Conservation (phyloP, 2,797 vertebrate genomes). For the Acanthis flammea region DNA sequence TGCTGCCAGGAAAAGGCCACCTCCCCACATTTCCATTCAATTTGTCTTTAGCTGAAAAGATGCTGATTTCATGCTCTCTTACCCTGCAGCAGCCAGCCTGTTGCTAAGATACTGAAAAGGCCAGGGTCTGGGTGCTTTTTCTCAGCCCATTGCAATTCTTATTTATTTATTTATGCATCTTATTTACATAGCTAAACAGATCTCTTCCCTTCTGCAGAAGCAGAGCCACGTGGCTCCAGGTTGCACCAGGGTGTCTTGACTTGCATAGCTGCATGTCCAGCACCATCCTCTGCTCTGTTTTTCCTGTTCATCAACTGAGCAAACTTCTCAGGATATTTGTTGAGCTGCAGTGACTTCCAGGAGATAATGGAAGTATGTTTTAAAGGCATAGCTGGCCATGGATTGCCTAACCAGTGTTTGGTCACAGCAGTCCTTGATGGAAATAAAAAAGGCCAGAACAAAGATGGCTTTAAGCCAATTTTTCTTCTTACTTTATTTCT, state of each 20-base stretch:
- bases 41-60: constrained; percentile 37
- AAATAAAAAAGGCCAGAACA: neutral
- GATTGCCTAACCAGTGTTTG: accelerated
- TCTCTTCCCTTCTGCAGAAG: neutral
- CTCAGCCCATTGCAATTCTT: neutral
- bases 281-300: neutral
- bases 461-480: neutral
- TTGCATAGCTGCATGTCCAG: neutral
- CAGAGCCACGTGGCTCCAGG: neutral
- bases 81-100: constrained; percentile 14
- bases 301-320: neutral
- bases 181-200: neutral
- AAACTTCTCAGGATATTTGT: neutral
- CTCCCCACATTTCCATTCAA: constrained; percentile 5
- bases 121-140: neutral
- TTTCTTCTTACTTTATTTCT: neutral
- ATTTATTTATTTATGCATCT: neutral
- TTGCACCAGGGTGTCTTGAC: neutral
- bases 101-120: constrained; percentile 60
- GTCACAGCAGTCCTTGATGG: neutral
- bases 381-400: neutral
- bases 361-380: neutral
- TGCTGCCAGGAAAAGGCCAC: neutral
- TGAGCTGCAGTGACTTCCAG: neutral
- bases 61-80: constrained; percentile 45